A percentile compares a stretch with the other conserved stretches of the same genome.
These are phyloP conservation scores for Tachuris rubrigastra DNA, from an alignment of 2,113 vertebrate species.

Conservation along the genomic window DNA sequence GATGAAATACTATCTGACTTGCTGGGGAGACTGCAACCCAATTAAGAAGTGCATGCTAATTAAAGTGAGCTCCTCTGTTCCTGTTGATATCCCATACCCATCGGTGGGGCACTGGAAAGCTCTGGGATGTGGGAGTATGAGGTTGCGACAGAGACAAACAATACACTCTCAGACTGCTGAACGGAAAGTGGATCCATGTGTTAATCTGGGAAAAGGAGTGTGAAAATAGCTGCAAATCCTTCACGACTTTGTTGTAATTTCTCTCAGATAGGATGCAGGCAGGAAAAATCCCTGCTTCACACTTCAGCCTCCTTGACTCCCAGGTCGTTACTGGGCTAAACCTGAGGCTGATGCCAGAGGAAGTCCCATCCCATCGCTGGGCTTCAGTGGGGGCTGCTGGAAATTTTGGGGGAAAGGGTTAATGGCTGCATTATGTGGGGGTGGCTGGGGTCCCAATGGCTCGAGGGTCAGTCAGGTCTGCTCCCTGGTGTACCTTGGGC, in stretches of 20 bases:
- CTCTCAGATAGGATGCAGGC: constrained; percentile 13
- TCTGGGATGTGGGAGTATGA: neutral
- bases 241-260: constrained; percentile 42
- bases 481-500: neutral
- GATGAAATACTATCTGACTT: neutral
- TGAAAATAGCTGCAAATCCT: constrained; percentile 63
- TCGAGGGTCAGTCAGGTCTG: neutral
- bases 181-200: constrained; percentile 59
- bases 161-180: neutral
- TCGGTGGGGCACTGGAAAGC: neutral
- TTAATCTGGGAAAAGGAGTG: constrained; percentile 61
- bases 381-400: neutral
- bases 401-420: neutral
- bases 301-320: neutral
- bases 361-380: neutral
- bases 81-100: constrained; percentile 1
- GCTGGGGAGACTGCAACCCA: neutral
- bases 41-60: neutral
- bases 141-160: constrained; percentile 6
- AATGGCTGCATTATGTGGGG: neutral
- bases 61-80: neutral
- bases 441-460: neutral
- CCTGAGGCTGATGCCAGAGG: neutral
- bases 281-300: neutral
- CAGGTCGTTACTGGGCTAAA: neutral